phyloP scores from a whole-genome alignment of 2,888 invertebrate species.

The Sarcophaga carnaria region DNA sequence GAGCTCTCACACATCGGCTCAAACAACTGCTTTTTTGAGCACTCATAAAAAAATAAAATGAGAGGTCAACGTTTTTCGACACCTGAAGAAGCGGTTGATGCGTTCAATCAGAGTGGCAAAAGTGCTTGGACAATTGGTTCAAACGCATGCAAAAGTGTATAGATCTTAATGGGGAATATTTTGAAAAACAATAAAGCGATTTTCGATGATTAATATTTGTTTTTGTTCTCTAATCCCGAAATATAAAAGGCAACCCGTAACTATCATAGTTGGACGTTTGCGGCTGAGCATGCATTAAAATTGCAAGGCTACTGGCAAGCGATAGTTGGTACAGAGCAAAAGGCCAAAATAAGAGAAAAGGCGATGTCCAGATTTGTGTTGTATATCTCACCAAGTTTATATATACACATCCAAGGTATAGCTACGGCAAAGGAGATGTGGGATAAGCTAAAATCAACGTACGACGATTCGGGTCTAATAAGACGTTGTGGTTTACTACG shows the following conservation, averaged over 20 bases:
- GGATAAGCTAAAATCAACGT: conserved; percentile 23
- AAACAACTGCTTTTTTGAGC: no score
- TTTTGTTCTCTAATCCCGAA: no score
- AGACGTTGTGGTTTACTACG: background rate
- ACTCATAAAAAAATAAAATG: no score
- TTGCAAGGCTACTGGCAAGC: conserved; percentile 55
- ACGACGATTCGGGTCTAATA: conserved; percentile 44
- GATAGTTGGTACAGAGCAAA: conserved; percentile 9
- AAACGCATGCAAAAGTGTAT: no score
- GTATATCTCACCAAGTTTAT: conserved; percentile 54
- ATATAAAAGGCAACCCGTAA: conserved; percentile 5
- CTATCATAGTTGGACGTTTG: conserved; percentile 53
- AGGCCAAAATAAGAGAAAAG: conserved; percentile 12
- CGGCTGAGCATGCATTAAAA: conserved; percentile 54
- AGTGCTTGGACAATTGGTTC: no score
- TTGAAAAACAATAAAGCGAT: no score
- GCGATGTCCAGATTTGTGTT: conserved; percentile 48
- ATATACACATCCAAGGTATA: conserved; percentile 50
- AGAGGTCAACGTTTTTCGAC: no score
- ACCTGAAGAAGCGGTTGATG: no score
- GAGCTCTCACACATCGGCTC: no score
- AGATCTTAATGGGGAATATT: no score
- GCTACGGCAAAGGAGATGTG: conserved; percentile 48
- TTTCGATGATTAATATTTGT: no score
- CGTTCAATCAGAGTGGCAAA: no score